Evolutionary conservation across 2,113 vertebrate species (phyloP).

Genomic region (Balaeniceps rex): DNA sequence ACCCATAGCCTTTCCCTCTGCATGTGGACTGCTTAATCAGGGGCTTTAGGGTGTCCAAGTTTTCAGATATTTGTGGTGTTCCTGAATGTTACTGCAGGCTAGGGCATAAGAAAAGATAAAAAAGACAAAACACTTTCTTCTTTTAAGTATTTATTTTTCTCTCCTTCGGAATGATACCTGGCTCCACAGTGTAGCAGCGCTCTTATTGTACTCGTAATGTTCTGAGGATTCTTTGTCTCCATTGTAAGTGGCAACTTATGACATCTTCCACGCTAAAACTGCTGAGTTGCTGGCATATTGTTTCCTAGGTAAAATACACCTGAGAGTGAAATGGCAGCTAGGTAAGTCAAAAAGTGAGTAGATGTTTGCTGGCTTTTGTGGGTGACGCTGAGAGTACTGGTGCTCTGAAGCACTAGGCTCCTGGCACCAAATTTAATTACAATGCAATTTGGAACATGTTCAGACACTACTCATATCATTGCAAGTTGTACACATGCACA

Average conservation of each 20-base stretch:
- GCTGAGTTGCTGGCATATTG: constrained; percentile 26
- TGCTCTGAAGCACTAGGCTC: not conserved
- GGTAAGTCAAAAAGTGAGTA: not conserved
- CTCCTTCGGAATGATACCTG: not conserved
- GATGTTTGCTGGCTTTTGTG: constrained; percentile 9
- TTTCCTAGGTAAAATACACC: constrained; percentile 14
- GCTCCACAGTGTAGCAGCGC: not conserved
- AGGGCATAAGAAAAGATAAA: not conserved
- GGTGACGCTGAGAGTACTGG: not conserved
- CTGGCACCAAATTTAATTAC: constrained; percentile 31
- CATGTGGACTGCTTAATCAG: not conserved
- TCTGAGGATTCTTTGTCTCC: constrained; percentile 35
- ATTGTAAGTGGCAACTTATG: constrained; percentile 10
- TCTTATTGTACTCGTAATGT: not conserved
- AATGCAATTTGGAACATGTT: constrained; percentile 11
- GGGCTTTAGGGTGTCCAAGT: fast-evolving
- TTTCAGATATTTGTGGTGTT: not conserved
- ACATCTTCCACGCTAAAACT: not conserved
- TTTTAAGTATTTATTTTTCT: not conserved
- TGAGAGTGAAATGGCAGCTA: not conserved
- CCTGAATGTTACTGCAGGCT: not conserved
- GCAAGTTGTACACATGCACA: not conserved
- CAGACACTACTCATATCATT: not conserved
- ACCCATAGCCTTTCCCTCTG: not conserved
- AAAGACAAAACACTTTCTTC: not conserved